phyloP scores from a whole-genome alignment of 1,140 invertebrate species.

The Bombyx mandarina region DNA sequence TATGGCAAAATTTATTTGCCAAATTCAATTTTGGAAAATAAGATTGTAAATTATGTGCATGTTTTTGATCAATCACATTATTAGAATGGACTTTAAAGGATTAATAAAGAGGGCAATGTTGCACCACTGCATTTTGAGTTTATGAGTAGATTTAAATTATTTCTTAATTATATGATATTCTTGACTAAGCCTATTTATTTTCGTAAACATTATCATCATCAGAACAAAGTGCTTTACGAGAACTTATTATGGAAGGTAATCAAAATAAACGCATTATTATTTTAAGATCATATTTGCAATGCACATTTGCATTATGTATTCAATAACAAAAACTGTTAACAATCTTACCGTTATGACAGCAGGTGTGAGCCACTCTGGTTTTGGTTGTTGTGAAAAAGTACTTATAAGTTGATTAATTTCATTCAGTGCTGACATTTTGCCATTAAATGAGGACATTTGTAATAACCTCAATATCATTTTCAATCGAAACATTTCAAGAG shows the following conservation, averaged over 20 bases:
- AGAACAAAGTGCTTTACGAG: too few relatives aligned
- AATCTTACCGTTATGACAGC: constrained; percentile 91
- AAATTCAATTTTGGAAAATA: too few relatives aligned
- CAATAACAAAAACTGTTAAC: constrained; percentile 1
- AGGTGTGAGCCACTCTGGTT: constrained; percentile 95
- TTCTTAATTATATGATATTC: too few relatives aligned
- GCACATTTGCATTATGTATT: background rate
- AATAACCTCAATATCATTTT: constrained; percentile 96
- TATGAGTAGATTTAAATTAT: too few relatives aligned
- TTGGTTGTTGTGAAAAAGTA: constrained; percentile 90
- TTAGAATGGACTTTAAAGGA: too few relatives aligned
- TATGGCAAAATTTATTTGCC: too few relatives aligned
- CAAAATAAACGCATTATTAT: background rate
- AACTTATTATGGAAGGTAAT: background rate
- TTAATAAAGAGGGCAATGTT: too few relatives aligned
- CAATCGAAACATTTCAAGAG: constrained; percentile 94
- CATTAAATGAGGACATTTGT: constrained; percentile 98
- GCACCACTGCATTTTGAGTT: too few relatives aligned
- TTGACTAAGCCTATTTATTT: too few relatives aligned
- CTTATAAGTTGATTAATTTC: constrained; percentile 98
- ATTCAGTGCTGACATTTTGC: constrained; percentile 99
- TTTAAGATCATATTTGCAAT: background rate
- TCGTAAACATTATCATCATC: too few relatives aligned
- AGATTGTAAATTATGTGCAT: too few relatives aligned
- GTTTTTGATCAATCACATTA: too few relatives aligned